Conservation (phyloP, 2,888 invertebrate species). For the Harpagoxenus sublaevis region DNA sequence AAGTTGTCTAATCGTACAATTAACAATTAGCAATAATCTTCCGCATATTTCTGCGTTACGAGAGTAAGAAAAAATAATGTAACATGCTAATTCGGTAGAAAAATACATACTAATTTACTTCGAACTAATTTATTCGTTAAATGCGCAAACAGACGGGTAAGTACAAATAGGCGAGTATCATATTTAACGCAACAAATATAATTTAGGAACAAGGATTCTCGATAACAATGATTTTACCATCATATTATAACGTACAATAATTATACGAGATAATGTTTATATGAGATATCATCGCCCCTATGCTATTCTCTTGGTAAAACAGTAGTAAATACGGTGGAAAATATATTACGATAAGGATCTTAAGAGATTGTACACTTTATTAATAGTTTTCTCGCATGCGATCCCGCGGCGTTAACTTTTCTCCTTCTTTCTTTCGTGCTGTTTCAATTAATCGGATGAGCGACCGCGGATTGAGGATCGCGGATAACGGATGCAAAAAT, state of each 20-base stretch:
- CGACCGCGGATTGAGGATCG: background rate
- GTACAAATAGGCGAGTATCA: background rate
- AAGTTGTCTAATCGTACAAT: background rate
- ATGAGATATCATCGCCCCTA: conserved; percentile 16
- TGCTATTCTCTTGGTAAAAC: background rate
- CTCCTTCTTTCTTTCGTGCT: background rate
- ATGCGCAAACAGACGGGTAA: too few relatives aligned
- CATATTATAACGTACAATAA: background rate
- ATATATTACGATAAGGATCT: conserved; percentile 53
- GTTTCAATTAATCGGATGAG: conserved; percentile 34
- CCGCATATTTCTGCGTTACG: background rate
- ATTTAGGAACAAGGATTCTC: background rate
- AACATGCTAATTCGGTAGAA: background rate
- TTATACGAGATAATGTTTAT: background rate
- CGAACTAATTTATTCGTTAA: background rate
- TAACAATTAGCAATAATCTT: background rate
- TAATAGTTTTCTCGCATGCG: conserved; percentile 54
- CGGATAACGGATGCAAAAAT: background rate
- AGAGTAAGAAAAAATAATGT: too few relatives aligned
- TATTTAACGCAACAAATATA: background rate
- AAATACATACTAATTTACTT: background rate
- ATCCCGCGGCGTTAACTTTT: background rate
- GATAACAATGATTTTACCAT: background rate
- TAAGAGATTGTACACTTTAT: conserved; percentile 51
- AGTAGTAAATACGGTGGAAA: conserved; percentile 12